Evolutionary conservation across 1,140 invertebrate species (phyloP).

Genomic region (Listronotus oregonensis): DNA sequence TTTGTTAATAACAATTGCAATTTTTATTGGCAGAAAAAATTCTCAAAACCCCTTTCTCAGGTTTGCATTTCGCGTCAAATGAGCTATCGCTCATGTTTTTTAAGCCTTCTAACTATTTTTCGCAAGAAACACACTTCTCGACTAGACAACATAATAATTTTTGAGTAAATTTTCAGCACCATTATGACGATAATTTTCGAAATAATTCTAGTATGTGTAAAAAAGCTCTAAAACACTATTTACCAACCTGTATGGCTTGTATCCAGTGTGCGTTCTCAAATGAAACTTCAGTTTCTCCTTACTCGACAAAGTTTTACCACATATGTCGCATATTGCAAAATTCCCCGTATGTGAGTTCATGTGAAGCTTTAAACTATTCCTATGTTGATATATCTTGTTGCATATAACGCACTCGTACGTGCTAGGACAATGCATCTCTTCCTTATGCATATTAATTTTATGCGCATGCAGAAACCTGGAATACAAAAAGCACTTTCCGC

Average conservation of each 20-base stretch:
- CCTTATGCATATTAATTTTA: constrained; percentile 44
- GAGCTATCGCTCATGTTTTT: no score
- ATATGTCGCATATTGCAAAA: constrained; percentile 54
- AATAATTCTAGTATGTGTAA: no score
- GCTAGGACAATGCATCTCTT: constrained; percentile 44
- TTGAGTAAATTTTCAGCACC: no score
- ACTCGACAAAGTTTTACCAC: constrained; percentile 53
- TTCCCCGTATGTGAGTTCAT: constrained; percentile 55
- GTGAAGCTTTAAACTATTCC: constrained; percentile 52
- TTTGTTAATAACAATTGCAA: no score
- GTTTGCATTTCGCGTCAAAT: no score
- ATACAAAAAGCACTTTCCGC: constrained; percentile 46
- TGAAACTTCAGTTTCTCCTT: constrained; percentile 57
- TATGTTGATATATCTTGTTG: constrained; percentile 52
- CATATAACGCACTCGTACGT: constrained; percentile 52
- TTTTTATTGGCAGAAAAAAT: no score
- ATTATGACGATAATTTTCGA: no score
- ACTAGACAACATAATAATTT: no score
- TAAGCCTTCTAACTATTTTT: no score
- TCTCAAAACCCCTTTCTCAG: no score
- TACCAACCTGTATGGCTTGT: constrained; percentile 59
- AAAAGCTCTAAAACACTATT: no score
- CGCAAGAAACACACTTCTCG: no score
- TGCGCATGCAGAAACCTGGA: constrained; percentile 50
- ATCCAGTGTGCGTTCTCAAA: constrained; percentile 61